These are phyloP conservation scores for Odontophorus gujanensis DNA, from an alignment of 2,113 vertebrate genomes.

Conservation along the genomic window DNA sequence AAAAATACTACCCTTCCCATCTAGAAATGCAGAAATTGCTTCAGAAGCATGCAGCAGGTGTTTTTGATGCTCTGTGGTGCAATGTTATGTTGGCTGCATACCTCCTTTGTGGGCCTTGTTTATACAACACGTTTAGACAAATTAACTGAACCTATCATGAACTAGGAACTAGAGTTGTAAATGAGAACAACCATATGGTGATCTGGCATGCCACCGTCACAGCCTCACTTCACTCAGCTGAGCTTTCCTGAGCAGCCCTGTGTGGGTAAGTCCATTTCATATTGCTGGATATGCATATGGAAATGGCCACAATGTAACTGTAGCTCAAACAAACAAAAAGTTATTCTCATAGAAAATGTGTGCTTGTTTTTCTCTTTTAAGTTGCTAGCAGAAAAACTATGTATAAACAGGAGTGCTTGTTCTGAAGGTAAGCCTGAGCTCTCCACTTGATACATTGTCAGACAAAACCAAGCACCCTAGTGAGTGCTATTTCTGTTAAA, in stretches of 20 bases:
- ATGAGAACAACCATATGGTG: neutral
- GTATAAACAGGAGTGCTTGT: neutral
- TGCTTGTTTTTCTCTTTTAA: neutral
- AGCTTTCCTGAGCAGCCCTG: neutral
- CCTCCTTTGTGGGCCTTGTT: conserved; percentile 44
- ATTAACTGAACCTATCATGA: neutral
- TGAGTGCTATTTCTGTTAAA: neutral
- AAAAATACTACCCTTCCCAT: neutral
- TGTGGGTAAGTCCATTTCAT: neutral
- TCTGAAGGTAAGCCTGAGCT: neutral
- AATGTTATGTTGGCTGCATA: neutral
- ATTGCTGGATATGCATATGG: neutral
- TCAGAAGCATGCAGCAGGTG: conserved; percentile 3
- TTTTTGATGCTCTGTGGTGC: neutral
- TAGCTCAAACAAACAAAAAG: neutral
- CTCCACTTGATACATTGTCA: neutral
- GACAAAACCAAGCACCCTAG: neutral
- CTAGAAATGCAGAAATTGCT: neutral
- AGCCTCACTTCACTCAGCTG: neutral
- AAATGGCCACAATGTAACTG: neutral
- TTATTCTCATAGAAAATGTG: neutral
- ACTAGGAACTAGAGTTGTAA: neutral
- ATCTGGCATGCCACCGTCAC: neutral
- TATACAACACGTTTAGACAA: conserved; percentile 34
- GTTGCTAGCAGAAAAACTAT: neutral